Evolutionary conservation across 1,140 invertebrate species (phyloP), one percentile per base, ranked within the genome.

Genomic region (Macrobrachium nipponense): DNA sequence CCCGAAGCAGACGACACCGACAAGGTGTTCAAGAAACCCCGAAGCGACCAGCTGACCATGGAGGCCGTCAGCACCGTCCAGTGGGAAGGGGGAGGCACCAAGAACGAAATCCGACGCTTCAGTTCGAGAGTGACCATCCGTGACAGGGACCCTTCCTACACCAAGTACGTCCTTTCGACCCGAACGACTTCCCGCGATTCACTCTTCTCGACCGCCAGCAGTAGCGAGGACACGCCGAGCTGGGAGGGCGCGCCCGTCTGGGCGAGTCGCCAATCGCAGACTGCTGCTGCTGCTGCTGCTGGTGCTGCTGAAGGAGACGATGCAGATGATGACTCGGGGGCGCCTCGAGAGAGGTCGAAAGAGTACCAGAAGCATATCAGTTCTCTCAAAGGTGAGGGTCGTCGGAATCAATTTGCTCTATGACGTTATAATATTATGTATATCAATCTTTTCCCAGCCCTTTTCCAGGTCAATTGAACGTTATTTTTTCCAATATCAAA

Each of bases 331-430:
- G 92, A 91, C 88, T 92, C 93, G 86, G 92, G 93, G 87, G 92
- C 92, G 23, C 91, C 92, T 18, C 93, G 93, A 89, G 93, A 93
- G 91, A 94, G 95, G 77, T 94, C 93, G 94, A 89, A 96, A 94
- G 91, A 95, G 94, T 96, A 95, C 91, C 96, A 97, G 91, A 94
- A 94, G n/a, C 96, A 97, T 91, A 97, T 97, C 90, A 94, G 94
- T 86, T 93, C 95, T 91, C 96, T 96, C 90, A 94, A 95, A 96
- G 96, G 96, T 96, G 94, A 91, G 92, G 43, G 23, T 14, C 78
- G 20, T 11, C 64, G 27, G 17, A 15, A 44, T 7, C n/a, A 18
- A 5, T 77, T n/a, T 72, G 68, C 27, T 36, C 4, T 36, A 36
- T 36, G 27, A 36, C 27, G 4, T 36, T 2, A 36, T 36, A 36